phyloP scores from a whole-genome alignment of 2,797 vertebrate species.

The Catharus ustulatus region DNA sequence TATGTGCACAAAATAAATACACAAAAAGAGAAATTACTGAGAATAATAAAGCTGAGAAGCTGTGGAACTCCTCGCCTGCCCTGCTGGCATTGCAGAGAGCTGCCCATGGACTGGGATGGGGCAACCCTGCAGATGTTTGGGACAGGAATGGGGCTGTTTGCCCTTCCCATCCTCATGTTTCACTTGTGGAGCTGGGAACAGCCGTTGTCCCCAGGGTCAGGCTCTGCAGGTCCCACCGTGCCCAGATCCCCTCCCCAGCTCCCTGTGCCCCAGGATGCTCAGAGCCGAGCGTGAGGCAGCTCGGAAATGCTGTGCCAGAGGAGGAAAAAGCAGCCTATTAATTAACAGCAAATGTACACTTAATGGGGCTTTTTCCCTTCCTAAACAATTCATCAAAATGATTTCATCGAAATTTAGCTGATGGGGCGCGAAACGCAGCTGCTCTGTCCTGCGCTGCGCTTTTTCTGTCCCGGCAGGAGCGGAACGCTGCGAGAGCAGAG shows the following conservation, averaged over 20 bases:
- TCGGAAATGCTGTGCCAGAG: background rate
- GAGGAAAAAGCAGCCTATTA: constrained; percentile 58
- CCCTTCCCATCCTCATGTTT: background rate
- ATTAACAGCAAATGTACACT: constrained; percentile 68
- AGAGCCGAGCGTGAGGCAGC: background rate
- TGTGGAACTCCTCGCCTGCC: background rate
- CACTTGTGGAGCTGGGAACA: background rate
- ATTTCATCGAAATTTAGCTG: constrained; percentile 70
- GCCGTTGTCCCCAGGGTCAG: fast-evolving
- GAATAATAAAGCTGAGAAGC: background rate
- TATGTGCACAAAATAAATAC: constrained; percentile 8
- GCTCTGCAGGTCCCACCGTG: background rate
- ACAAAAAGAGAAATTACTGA: background rate
- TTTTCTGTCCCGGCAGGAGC: constrained; percentile 48
- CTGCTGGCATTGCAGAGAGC: background rate
- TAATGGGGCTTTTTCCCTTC: constrained; percentile 55
- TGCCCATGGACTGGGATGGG: background rate
- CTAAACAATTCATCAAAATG: constrained; percentile 69
- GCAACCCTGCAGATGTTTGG: background rate
- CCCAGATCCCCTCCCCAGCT: background rate
- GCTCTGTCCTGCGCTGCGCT: constrained; percentile 35
- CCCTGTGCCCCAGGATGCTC: background rate
- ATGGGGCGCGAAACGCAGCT: constrained; percentile 64
- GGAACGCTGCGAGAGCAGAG: constrained; percentile 44
- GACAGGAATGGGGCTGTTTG: background rate